Conservation (phyloP, 2,113 vertebrate species). For the Actenoides lindsayi region DNA sequence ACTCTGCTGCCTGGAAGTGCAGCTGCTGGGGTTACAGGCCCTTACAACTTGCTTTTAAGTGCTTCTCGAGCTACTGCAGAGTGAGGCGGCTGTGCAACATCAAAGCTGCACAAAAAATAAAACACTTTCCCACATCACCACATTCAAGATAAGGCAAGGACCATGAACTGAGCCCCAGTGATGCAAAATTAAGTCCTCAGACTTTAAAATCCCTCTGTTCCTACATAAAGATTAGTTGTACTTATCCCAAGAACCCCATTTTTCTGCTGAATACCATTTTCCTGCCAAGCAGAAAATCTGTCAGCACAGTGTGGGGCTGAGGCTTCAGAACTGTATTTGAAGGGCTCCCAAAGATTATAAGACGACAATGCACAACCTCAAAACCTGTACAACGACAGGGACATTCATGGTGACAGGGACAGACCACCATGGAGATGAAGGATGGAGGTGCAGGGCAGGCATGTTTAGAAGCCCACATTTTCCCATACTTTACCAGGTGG, state of each 20-base stretch:
- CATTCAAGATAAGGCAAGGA: background rate
- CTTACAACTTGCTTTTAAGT: background rate
- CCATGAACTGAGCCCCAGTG: background rate
- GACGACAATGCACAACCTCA: background rate
- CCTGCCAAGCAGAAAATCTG: background rate
- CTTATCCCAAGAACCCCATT: background rate
- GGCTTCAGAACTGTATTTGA: background rate
- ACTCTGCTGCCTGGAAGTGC: background rate
- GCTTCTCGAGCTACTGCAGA: background rate
- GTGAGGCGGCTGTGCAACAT: background rate
- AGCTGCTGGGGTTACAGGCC: background rate
- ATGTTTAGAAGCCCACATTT: background rate
- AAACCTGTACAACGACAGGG: background rate
- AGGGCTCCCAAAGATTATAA: background rate
- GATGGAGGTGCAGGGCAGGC: background rate
- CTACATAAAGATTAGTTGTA: background rate
- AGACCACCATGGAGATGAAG: background rate
- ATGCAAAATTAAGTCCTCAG: background rate
- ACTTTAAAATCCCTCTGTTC: background rate
- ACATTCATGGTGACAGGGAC: background rate
- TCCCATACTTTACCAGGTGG: background rate
- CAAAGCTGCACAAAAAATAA: background rate
- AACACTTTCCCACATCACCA: background rate
- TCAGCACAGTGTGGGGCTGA: background rate
- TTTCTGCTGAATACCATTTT: background rate